A percentile compares a stretch with the other conserved stretches of the same genome.
Evolutionary conservation across 2,797 vertebrate genomes (phyloP).

Genomic region (Typhlichthys subterraneus): DNA sequence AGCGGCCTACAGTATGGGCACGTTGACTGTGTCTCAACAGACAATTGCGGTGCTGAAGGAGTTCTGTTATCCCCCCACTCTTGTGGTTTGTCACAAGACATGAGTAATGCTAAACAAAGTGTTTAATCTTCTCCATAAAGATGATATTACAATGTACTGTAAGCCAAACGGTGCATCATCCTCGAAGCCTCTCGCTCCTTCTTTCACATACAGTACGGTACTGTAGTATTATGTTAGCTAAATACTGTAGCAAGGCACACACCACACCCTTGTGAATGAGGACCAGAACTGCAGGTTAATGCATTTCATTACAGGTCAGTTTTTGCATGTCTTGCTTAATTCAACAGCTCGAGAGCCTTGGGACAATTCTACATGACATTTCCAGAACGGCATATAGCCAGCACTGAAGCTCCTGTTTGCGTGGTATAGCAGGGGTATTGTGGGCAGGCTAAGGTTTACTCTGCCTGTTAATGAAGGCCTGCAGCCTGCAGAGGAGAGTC

Average conservation of each 20-base stretch:
- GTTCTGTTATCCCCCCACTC: slow-evolving; percentile 2
- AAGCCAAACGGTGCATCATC: slow-evolving; percentile 6
- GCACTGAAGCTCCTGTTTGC: slow-evolving; percentile 4
- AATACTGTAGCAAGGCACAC: slow-evolving; percentile 32
- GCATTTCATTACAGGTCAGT: slow-evolving; percentile 64
- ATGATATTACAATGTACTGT: slow-evolving; percentile 33
- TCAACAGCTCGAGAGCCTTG: slow-evolving; percentile 41
- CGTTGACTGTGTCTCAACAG: slow-evolving; percentile 34
- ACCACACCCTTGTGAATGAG: slow-evolving; percentile 45
- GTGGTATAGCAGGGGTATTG: too few relatives aligned
- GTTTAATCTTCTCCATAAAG: slow-evolving; percentile 51
- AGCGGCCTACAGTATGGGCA: slow-evolving; percentile 17
- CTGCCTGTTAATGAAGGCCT: too few relatives aligned
- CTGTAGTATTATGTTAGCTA: slow-evolving; percentile 12
- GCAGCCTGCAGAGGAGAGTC: too few relatives aligned
- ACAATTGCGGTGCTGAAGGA: slow-evolving; percentile 45
- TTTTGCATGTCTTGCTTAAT: slow-evolving; percentile 69
- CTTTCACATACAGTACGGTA: slow-evolving; percentile 14
- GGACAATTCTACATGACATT: slow-evolving; percentile 72
- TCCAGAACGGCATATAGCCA: slow-evolving; percentile 59
- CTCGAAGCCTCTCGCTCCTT: neutral
- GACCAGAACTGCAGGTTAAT: slow-evolving; percentile 64
- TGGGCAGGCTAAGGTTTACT: too few relatives aligned
- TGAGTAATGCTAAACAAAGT: slow-evolving; percentile 36
- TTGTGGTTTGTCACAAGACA: slow-evolving; percentile 24